Evolutionary conservation across 2,888 invertebrate genomes (phyloP).

Genomic region (Ommatoiulus sabulosus): DNA sequence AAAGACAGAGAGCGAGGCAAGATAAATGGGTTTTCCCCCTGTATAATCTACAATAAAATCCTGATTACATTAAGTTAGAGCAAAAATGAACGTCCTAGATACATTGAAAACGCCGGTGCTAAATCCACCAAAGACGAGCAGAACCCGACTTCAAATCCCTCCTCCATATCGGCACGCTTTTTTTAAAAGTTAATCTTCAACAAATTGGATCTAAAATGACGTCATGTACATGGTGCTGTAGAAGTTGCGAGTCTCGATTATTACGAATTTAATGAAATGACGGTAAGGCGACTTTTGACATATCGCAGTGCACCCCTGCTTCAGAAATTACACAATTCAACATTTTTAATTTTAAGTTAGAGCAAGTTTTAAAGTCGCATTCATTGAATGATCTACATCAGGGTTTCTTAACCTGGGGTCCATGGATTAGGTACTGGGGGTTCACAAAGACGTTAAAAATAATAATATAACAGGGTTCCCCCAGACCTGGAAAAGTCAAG

Average conservation of each 20-base stretch:
- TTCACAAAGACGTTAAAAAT: too few relatives aligned
- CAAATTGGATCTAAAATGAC: conserved; percentile 21
- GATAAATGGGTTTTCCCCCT: conserved; percentile 30
- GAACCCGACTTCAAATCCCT: conserved; percentile 6
- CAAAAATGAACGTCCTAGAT: conserved; percentile 33
- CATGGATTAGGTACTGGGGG: too few relatives aligned
- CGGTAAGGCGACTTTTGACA: too few relatives aligned
- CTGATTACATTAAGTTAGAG: conserved; percentile 36
- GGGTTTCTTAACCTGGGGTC: too few relatives aligned
- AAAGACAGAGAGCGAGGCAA: conserved; percentile 34
- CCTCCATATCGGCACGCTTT: not conserved
- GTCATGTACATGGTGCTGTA: not conserved
- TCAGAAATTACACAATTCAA: too few relatives aligned
- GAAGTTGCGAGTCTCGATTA: not conserved
- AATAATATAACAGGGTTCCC: too few relatives aligned
- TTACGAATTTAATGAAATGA: too few relatives aligned
- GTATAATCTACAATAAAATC: conserved; percentile 36
- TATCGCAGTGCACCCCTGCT: too few relatives aligned
- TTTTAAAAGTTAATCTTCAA: not conserved
- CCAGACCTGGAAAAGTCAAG: too few relatives aligned
- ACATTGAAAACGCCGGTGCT: not conserved
- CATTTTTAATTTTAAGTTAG: too few relatives aligned
- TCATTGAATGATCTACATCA: not conserved
- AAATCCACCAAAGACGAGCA: conserved; percentile 19
- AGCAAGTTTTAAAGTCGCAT: too few relatives aligned